Base-by-base conservation (phyloP, 2,113 vertebrate genomes). In the Paracanthobrama guichenoti region DNA sequence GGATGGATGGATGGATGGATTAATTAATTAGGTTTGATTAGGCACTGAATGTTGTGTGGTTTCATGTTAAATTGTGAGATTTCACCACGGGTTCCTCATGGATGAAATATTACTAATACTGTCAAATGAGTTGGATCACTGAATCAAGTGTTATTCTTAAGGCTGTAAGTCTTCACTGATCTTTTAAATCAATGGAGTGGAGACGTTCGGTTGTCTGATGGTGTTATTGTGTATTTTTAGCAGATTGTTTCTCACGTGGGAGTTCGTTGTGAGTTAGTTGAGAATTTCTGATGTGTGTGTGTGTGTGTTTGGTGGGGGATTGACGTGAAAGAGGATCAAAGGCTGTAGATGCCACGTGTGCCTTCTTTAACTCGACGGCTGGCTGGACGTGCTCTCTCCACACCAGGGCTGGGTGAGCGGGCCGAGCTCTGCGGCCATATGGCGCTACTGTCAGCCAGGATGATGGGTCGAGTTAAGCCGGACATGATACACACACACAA, bases 291-390 rank as follows among this genome's bases (percentile, higher is more conserved):
- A 16, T 16, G 13, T 11, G 3, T n/a, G 24, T 50, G 31, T 71
- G 67, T 42, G 39, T 72, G 42, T 46, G 39, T 79, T 10, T 64
- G 26, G 8, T 26, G 6, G 20, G 44, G 50, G 67, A 14, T 31
- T 22, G 83, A 46, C 22, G 50, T 59, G 73, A 75, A 75, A 75
- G 44, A 57, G 57, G 83, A 87, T 89, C 88, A 90, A 86, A 89
- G 86, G 84, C 26, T 50, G 16, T 6, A 87, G 88, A 86, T 80
- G 50, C 53, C 84, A 86, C 89, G 90, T 85, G n/a, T 59, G 73
- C 66, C 10, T 44, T 62, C 66, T 73, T 88, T 88, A 80, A 83
- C 87, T 84, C 84, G 85, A 79, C 46, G 76, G 55, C 84, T 79
- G 89, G 62, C 88, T 64, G 74, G 44, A 53, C 18, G 35, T 22